Percentiles rank a stretch among this genome's conserved stretches.
These are phyloP conservation scores for Meteorus colon DNA, from an alignment of 2,888 invertebrate genomes.

Conservation along the genomic window DNA sequence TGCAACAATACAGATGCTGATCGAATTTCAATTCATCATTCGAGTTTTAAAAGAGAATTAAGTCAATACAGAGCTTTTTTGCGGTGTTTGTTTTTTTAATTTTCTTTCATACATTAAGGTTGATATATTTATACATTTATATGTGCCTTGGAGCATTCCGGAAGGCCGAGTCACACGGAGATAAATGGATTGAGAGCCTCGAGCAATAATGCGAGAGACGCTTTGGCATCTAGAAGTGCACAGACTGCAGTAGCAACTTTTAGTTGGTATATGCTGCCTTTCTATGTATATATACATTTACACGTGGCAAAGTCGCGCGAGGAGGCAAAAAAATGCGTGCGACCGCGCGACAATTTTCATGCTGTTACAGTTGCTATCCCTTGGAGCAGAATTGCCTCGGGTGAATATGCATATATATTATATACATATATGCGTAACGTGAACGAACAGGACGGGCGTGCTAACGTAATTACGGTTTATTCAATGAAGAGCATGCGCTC, in stretches of 20 bases:
- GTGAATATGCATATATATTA: not conserved
- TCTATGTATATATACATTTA: not conserved
- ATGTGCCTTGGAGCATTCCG: not conserved
- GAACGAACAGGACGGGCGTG: not conserved
- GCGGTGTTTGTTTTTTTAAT: not conserved
- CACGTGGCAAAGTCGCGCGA: constrained; percentile 25
- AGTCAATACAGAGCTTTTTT: not conserved
- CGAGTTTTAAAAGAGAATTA: not conserved
- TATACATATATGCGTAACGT: too few species aligned
- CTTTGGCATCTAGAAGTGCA: not conserved
- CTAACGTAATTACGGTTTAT: constrained; percentile 51
- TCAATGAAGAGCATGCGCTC: constrained; percentile 48
- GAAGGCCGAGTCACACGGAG: not conserved
- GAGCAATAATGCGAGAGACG: not conserved
- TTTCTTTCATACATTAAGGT: not conserved
- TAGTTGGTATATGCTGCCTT: not conserved
- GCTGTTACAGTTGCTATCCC: not conserved
- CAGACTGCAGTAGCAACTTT: not conserved
- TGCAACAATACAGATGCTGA: not conserved
- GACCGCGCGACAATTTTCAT: constrained; percentile 2
- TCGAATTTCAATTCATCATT: constrained; percentile 4
- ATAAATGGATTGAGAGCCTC: not conserved
- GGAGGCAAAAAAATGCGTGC: constrained; percentile 15
- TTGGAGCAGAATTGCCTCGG: not conserved
- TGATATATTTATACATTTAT: not conserved